Evolutionary conservation across 2,888 invertebrate genomes (phyloP), one percentile per base, ranked within the genome.

Genomic region (Imbricaverruca yamaguchii): DNA sequence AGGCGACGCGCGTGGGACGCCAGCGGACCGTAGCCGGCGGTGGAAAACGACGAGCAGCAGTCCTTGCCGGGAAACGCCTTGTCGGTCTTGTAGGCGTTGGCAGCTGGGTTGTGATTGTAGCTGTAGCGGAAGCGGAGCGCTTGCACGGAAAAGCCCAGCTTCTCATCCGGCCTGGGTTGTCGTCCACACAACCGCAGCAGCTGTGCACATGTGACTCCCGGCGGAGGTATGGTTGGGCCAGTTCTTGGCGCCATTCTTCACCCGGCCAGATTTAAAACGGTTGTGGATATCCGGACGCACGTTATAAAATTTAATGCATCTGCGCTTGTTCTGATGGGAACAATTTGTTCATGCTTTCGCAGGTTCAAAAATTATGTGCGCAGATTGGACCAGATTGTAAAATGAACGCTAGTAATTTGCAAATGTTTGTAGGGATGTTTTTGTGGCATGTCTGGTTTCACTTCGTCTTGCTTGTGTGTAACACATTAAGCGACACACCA

Each of bases 1-100:
- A 74, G 12, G 53, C 74, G 74, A 15, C 74, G 74, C 53, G 74
- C 39, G 53, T 18, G 74, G 18, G 74, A 74, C 53, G 74, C 74
- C 74, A 74, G 53, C 6, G 74, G 15, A 6, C 74, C 74, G 74
- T 39, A 74, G 6, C 74, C 74, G 53, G 53, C 74, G 2, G 53
- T 53, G 8, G 74, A 74, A 18, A 74, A 74, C 7, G 74, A 74
- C 53, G 74, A 2, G 53, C 74, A 25, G 53, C 74, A 18, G 9
- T 9, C 10, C 18, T 65, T 65, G 18, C 39, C 74, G 8, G 74
- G 74, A 10, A 74, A 74, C 53, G 18, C 53, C 18, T 9, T 13
- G 23, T 11, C 6, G 53, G 53, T 53, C 6, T 25, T 25, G 74
- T 74, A 74, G 39, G 53, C 74, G 53, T 74, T 15, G 8, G 74